These are phyloP conservation scores for Eilema depressum DNA, from an alignment of 2,888 invertebrate genomes.

Conservation along the genomic window DNA sequence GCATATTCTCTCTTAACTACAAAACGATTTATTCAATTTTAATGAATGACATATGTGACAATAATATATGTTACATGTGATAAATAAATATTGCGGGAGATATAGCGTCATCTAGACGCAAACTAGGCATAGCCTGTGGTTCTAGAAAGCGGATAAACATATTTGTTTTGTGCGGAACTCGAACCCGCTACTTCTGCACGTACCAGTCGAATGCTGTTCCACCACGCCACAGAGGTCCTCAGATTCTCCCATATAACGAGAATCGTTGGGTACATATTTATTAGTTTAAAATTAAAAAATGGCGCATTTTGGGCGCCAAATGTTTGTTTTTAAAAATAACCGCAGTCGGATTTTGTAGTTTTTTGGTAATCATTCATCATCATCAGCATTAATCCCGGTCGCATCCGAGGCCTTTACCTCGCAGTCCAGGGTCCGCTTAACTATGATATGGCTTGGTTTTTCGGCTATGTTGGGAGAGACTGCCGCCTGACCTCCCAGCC, in stretches of 20 bases:
- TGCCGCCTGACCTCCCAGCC: too few species aligned
- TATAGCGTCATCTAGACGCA: neutral
- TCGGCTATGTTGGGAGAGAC: too few species aligned
- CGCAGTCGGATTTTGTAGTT: too few species aligned
- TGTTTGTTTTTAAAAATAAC: too few species aligned
- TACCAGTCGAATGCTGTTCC: neutral
- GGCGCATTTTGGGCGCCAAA: neutral
- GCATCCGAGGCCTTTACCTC: too few species aligned
- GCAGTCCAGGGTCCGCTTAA: too few species aligned
- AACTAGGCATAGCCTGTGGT: neutral
- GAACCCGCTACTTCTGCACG: neutral
- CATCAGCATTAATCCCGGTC: too few species aligned
- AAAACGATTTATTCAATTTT: neutral
- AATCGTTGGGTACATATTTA: neutral
- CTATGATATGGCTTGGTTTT: too few species aligned
- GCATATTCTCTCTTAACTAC: neutral
- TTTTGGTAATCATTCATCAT: too few species aligned
- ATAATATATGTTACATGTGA: neutral
- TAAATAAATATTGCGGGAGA: neutral
- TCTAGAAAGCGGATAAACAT: too few species aligned
- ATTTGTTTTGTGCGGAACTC: neutral
- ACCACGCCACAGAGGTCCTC: neutral
- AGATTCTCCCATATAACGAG: neutral
- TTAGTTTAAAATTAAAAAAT: too few species aligned
- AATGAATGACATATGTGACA: neutral